Base-by-base conservation (phyloP, 1,140 invertebrate genomes). In the Holotrichia oblita region DNA sequence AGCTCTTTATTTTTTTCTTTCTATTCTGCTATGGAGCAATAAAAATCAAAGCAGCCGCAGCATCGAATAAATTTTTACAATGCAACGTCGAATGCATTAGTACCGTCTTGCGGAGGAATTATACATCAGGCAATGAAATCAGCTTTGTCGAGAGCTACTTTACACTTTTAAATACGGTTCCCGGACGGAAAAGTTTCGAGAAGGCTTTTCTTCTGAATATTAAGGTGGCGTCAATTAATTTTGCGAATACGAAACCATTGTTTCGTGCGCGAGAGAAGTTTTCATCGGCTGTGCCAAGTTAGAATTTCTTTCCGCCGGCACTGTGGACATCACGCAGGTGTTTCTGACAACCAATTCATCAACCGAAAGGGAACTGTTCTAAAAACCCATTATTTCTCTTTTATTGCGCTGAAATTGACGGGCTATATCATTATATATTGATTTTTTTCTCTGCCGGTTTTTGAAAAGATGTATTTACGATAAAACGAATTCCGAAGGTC, bases 311-410 rank as follows among this genome's bases (percentile, higher is more conserved):
- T 55, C 14, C 17, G 48, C n/a, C 12, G 48, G n/a, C 14, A 17
- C 3, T 55, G n/a, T 7, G 48, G 48, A 55, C 48, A 55, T 55
- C 48, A 55, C 48, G 14, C 48, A 55, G 48, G 48, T 55, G 48
- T 55, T 55, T 55, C 48, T 55, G 48, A 55, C 48, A 55, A 55
- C 48, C 48, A 55, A 55, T 55, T 55, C 48, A 55, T 55, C 48
- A 55, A 55, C 14, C 2, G 48, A 55, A 17, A 55, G 48, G 48
- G 14, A 48, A 55, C 48, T 17, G 48, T 55, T 55, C 48, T 14
- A n/a, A 17, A 55, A 55, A n/a, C 27, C 48, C 48, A 55, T 55
- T 55, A 55, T 55, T 55, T 55, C 48, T 55, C 48, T 55, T 55
- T 55, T 55, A 55, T 55, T 55, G 48, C 48, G 48, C 48, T 55